Percentiles rank a stretch among this genome's conserved stretches.
These are phyloP conservation scores for Holacanthella duospinosa DNA, from an alignment of 2,888 invertebrate genomes.

Conservation along the genomic window DNA sequence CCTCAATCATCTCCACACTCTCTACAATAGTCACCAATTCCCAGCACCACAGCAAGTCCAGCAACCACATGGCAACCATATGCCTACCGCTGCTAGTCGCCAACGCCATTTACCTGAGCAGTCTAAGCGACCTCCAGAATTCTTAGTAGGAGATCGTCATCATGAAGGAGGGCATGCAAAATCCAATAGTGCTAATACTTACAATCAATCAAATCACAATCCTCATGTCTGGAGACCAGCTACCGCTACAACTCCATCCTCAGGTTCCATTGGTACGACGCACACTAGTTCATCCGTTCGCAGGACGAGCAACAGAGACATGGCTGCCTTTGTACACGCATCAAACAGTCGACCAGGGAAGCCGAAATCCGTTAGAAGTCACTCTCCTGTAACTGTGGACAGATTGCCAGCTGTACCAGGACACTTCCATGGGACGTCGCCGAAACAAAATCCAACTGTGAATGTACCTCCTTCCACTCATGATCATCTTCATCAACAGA, in stretches of 20 bases:
- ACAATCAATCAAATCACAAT: neutral
- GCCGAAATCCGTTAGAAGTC: neutral
- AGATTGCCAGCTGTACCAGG: neutral
- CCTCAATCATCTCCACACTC: neutral
- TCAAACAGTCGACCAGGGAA: neutral
- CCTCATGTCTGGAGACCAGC: neutral
- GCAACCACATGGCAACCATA: neutral
- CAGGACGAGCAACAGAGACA: neutral
- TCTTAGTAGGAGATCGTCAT: neutral
- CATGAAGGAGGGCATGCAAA: neutral
- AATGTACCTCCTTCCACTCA: neutral
- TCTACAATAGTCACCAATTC: neutral
- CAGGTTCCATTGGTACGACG: neutral
- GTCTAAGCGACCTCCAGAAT: neutral
- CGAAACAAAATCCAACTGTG: neutral
- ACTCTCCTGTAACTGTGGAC: neutral
- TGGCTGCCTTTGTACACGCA: neutral
- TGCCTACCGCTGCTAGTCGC: neutral
- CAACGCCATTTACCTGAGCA: neutral
- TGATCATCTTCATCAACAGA: neutral
- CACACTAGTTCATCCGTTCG: neutral
- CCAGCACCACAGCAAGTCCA: neutral
- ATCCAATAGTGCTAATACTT: neutral
- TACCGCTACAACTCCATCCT: neutral
- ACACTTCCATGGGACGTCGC: neutral